Evolutionary conservation across 2,113 vertebrate genomes (phyloP), one percentile per base, ranked within the genome.

Genomic region (Phalacrocorax carbo): DNA sequence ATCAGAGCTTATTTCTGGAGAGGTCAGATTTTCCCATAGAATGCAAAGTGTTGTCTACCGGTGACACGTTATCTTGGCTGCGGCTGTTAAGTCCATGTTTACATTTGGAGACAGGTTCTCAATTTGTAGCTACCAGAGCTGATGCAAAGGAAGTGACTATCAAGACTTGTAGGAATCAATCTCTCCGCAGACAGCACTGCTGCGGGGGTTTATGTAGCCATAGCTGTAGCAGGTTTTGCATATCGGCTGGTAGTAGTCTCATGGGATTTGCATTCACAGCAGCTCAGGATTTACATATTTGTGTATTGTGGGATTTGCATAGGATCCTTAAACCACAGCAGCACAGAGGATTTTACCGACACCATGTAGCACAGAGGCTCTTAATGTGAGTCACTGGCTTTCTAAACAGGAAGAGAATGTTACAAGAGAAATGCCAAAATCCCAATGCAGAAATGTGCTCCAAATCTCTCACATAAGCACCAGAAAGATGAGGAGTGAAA

Each of bases 271-370:
- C 89, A 91, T 97, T 96, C 94, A 62, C 75, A 57, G 30, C 77
- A 75, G 94, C 89, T 96, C 60, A 55, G 91, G 89, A 97, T 97
- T 97, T 97, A 73, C 93, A 93, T 97, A 88, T 94, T 91, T 95
- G 84, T 91, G 66, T 22, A 36, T 83, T 90, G 85, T 80, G 82
- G 26, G 79, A 95, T 97, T 96, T 97, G 75, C 89, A 96, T 79
- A 69, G 48, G 66, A 80, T 96, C 93, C 90, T 94, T 84, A 90
- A 91, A 93, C 60, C 46, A 57, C 82, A 91, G 82, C 61, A 94
- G 58, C 49, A 38, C 40, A 29, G 60, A 80, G 89, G 81, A 23
- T 84, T 92, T 94, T 96, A 15, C 62, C 7, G 10, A 13, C 69
- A 48, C 23, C 46, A 1, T 29, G 58, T 69, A 60, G 61, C 52